Conservation (phyloP, 1,140 invertebrate genomes). For the Rhopalosiphum maidis region DNA sequence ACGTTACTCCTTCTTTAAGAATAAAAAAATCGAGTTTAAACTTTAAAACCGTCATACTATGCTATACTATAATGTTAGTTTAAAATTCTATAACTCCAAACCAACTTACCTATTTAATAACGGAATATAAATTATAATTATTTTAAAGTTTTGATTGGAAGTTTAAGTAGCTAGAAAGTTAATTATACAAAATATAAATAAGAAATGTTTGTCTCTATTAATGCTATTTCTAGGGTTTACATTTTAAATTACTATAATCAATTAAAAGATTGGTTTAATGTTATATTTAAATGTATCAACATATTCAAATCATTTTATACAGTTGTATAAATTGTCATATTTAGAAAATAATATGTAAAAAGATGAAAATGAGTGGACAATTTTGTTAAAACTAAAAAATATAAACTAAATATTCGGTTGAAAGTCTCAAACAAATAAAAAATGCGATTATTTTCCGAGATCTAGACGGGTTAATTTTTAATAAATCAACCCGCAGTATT, state of each 20-base stretch:
- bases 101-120: background rate
- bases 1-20: background rate
- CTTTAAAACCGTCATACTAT: background rate
- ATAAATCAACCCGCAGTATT: background rate
- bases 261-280: background rate
- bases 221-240: background rate
- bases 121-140: background rate
- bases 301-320: background rate
- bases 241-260: background rate
- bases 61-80: background rate
- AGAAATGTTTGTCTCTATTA: background rate
- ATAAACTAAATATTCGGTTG: background rate
- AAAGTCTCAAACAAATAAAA: slow-evolving; percentile 1
- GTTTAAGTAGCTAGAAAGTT: background rate
- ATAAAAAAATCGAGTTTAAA: background rate
- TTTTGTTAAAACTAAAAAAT: background rate
- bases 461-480: background rate
- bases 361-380: background rate
- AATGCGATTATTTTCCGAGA: background rate
- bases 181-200: slow-evolving; percentile 21
- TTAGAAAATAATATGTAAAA: too few species aligned
- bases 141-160: background rate
- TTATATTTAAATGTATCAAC: background rate
- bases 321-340: too few species aligned
- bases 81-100: background rate